Evolutionary conservation across 2,888 invertebrate genomes (phyloP), one percentile per base, ranked within the genome.

Genomic region (Thysanoteuthis rhombus): DNA sequence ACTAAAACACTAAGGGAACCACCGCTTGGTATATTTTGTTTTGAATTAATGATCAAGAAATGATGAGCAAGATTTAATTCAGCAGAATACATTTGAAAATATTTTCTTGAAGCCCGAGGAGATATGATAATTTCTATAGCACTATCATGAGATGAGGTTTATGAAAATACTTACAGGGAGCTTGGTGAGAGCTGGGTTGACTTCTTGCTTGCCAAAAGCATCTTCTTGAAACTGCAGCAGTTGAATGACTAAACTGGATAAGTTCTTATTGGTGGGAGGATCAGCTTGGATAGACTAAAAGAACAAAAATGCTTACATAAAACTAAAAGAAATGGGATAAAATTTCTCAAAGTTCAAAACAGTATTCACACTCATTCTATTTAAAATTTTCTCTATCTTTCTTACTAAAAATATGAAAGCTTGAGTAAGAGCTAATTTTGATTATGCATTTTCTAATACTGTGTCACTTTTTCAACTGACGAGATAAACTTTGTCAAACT

Each of bases 201-300:
- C 98, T 93, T 98, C 98, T 98, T 98, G 98, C 97, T 99, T 99
- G 3, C 99, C 99, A 96, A 99, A 98, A 97, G 98, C 98, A 95
- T 99, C 99, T 97, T 99, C 99, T 97, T 99, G 99, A 97, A 99
- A 99, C 97, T 99, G 99, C 95, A 99, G 98, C 95, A 99, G 98
- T 97, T 99, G 99, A 94, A 99, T 98, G 8, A 99, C 98, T 93
- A 99, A 97, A 95, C 98, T 98, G 0, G 99, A 98, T 96, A 99
- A 97, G 93, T 98, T 98, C 97, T 99, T 99, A 97, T 99, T 99
- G 45, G 99, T 99, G 38, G 99, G 98, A 94, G 99, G 99, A 97
- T 99, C 99, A 93, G 99, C 98, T 97, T 99, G 98, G 89, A 98
- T 98, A 97, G 98, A 98, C 99, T 99, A 95, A 38, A 95, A 94